Conservation (phyloP, 1,140 invertebrate genomes). For the Zophobas morio region DNA sequence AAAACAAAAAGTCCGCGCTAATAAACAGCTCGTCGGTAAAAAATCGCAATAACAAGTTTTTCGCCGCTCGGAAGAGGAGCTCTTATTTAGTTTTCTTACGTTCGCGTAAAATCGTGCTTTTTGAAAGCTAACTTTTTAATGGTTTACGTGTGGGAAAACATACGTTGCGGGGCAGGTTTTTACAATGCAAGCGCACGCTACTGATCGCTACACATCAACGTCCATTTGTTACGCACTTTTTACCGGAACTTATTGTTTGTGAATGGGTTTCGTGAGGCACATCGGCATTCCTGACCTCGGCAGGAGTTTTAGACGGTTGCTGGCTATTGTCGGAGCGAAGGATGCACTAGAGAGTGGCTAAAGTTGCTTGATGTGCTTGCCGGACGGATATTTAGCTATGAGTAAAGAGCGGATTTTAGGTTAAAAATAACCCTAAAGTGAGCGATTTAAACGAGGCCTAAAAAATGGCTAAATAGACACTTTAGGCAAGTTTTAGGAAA, state of each 20-base stretch:
- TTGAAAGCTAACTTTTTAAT: conserved; percentile 26
- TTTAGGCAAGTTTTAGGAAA: too few relatives aligned
- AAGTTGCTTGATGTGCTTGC: too few relatives aligned
- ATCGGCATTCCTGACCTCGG: neutral
- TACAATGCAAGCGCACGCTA: conserved; percentile 32
- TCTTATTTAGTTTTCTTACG: conserved; percentile 18
- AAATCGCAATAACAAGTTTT: neutral
- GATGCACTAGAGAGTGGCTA: too few relatives aligned
- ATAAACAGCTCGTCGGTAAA: too few relatives aligned
- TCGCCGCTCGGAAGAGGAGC: neutral
- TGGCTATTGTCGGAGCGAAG: neutral
- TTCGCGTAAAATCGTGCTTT: neutral
- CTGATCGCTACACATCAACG: conserved; percentile 35
- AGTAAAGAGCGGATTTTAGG: too few relatives aligned
- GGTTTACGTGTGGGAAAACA: conserved; percentile 41
- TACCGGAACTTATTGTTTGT: conserved; percentile 36
- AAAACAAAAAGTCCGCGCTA: too few relatives aligned
- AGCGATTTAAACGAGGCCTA: too few relatives aligned
- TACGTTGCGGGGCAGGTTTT: conserved; percentile 29
- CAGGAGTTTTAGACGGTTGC: neutral
- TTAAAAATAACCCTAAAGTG: too few relatives aligned
- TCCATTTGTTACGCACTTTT: conserved; percentile 36
- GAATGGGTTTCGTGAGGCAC: conserved; percentile 19
- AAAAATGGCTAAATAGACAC: too few relatives aligned
- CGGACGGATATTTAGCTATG: too few relatives aligned